phyloP scores from a whole-genome alignment of 2,113 vertebrate species.

The Pterocles orientalis region DNA sequence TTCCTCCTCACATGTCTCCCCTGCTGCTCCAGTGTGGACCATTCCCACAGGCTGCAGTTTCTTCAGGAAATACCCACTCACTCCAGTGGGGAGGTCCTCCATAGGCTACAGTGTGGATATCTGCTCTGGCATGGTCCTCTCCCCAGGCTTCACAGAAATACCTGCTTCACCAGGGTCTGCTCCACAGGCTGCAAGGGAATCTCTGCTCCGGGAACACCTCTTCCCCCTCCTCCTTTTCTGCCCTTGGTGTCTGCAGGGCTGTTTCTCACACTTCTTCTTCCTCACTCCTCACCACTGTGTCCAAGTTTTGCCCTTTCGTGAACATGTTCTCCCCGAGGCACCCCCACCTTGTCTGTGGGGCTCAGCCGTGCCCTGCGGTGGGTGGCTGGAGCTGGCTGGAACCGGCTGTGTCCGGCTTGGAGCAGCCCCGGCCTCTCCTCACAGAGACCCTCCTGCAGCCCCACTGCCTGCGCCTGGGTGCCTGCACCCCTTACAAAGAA shows the following conservation, averaged over 20 bases:
- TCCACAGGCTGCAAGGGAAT: not conserved
- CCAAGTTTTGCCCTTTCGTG: not conserved
- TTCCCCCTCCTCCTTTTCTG: not conserved
- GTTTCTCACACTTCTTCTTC: rapidly evolving
- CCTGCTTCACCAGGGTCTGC: too few relatives aligned
- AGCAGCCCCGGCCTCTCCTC: rapidly evolving
- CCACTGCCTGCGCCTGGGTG: rapidly evolving
- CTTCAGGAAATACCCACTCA: not conserved
- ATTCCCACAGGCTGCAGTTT: not conserved
- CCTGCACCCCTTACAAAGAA: not conserved
- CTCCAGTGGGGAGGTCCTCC: not conserved
- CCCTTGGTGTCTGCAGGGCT: not conserved
- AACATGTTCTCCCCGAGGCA: rapidly evolving
- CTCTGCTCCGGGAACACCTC: rapidly evolving
- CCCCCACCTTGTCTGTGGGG: rapidly evolving
- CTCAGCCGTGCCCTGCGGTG: rapidly evolving
- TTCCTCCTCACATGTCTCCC: not conserved
- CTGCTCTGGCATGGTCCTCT: too few relatives aligned
- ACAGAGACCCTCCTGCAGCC: rapidly evolving
- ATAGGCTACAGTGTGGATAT: not conserved
- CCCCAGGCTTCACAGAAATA: not conserved
- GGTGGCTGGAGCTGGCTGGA: rapidly evolving
- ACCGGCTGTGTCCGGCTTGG: rapidly evolving
- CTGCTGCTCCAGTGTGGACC: not conserved
- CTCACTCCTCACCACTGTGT: not conserved